These are phyloP conservation scores for Brachionus asplanchnoidis DNA, from an alignment of 1,140 invertebrate genomes.

Conservation along the genomic window DNA sequence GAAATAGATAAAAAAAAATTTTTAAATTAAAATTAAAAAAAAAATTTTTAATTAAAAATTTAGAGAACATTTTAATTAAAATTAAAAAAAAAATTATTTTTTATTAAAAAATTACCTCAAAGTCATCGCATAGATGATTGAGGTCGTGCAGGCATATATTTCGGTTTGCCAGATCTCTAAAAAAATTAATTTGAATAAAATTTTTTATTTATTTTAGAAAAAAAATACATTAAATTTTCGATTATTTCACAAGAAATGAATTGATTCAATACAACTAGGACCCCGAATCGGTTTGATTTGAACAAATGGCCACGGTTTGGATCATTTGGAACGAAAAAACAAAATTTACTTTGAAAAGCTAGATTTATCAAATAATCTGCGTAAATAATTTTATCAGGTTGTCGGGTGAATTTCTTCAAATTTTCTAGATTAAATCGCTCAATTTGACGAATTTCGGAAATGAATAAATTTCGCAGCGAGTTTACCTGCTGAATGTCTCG, in stretches of 20 bases:
- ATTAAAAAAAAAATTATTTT: no score
- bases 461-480: neutral
- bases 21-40: no score
- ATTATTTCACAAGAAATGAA: neutral
- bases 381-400: neutral
- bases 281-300: neutral
- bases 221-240: neutral
- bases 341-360: neutral
- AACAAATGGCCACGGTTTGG: neutral
- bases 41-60: no score
- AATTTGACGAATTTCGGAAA: neutral
- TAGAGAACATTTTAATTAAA: no score
- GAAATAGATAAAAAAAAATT: neutral
- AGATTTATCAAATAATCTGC: neutral
- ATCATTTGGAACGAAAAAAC: conserved; percentile 4
- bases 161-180: neutral
- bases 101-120: neutral
- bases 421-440: neutral
- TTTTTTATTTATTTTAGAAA: neutral
- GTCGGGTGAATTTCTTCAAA: neutral
- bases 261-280: neutral
- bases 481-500: neutral
- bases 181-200: neutral
- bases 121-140: neutral
- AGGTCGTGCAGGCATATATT: neutral